Base-by-base conservation (phyloP, 2,888 invertebrate species). In the Pherbina coryleti region DNA sequence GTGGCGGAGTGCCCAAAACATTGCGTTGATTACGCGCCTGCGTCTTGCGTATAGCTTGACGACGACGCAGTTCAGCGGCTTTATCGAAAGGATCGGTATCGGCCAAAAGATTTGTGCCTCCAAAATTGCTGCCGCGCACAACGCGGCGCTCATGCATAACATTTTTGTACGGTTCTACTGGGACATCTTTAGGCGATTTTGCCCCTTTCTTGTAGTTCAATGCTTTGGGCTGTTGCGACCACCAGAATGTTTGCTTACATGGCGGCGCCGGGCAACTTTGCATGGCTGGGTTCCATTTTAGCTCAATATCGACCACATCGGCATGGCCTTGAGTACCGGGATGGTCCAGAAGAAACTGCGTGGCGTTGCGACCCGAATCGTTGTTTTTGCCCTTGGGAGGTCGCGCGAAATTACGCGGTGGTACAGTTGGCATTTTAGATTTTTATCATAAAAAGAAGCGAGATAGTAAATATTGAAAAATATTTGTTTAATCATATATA, bases 131-230 rank as follows among this genome's bases (percentile, higher is more conserved):
- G 83, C 97, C 97, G 84, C 97, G 93, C 84, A 95, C 93, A 77
- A 97, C 94, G 85, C 97, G 92, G 86, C 94, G 93, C 88, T 98
- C 97, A 90, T 94, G 95, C 97, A 97, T 97, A 87, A 97, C 92
- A 91, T 97, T 97, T 85, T 93, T 93, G 89, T 94, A 95, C 11
- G 92, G 91, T 84, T 88, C 88, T 55, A 83, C 82, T 72, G 86
- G 86, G 72, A 85, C 80, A 82, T 89, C 88, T 78, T 89, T 89
- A 79, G 37, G 79, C 83, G 83, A 84, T 84, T 84, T 87, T 81
- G 81, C 88, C 82, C 84, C 86, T 87, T 86, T 87, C 82, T 84
- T 84, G 83, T 84, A 84, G 78, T 85, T 82, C 76, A 89, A 81
- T n/a, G 90, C 84, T 79, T 88, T 88, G 3, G 90, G 90, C 14